Evolutionary conservation across 2,113 vertebrate genomes (phyloP).

Genomic region (Bos javanicus): DNA sequence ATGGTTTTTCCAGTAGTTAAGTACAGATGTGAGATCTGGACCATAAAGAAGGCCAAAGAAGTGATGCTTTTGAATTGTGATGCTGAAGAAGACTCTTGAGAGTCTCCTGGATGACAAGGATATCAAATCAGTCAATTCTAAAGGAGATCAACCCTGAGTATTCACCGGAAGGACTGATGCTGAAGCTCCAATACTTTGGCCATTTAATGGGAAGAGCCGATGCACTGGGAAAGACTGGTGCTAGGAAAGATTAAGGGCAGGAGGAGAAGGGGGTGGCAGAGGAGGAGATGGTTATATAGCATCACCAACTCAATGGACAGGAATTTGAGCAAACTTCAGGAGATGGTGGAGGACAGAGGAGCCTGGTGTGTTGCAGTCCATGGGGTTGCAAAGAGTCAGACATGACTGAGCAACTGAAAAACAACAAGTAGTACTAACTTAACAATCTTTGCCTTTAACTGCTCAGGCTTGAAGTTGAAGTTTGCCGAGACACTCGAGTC

Average conservation of each 20-base stretch:
- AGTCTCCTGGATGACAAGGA: neutral
- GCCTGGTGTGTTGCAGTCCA: neutral
- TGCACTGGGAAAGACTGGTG: neutral
- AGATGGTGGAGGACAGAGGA: neutral
- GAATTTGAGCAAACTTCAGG: neutral
- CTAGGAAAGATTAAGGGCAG: neutral
- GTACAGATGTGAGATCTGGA: neutral
- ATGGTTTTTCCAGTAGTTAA: neutral
- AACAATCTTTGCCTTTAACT: neutral
- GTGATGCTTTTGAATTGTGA: neutral
- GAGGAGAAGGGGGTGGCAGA: neutral
- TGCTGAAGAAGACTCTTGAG: neutral
- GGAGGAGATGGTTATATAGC: neutral
- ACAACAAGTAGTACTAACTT: neutral
- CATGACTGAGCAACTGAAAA: neutral
- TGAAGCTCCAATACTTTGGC: neutral
- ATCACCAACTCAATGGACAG: neutral
- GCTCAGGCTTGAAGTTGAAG: neutral
- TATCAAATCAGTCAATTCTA: neutral
- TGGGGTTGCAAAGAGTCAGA: neutral
- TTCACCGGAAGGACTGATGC: neutral
- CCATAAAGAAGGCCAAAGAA: neutral
- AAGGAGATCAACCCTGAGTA: neutral
- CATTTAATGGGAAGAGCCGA: neutral
- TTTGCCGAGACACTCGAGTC: neutral